Base-by-base conservation (phyloP, 2,888 invertebrate species). In the Dastarcus helophoroides region DNA sequence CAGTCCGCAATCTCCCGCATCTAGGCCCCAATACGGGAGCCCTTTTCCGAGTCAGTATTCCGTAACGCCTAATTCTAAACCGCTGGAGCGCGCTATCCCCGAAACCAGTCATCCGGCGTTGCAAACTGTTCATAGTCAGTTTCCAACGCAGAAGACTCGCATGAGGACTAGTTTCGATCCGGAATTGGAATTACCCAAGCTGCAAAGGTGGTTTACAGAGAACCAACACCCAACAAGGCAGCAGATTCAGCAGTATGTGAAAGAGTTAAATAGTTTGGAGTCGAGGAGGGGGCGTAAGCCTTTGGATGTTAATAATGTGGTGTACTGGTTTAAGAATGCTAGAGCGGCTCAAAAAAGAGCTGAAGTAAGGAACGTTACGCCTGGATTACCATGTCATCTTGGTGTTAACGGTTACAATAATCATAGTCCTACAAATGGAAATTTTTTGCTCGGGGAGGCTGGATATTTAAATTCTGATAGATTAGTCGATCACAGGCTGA, bases 91-190 rank as follows among this genome's bases (percentile, higher is more conserved):
- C 22, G 65, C 65, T 23, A 66, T 63, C 44, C 68, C 64, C 37
- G 76, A 67, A 47, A 67, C 69, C 43, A 64, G 74, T 14, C 83
- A 83, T 53, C 83, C 83, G 4, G 79, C 79, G 3, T 64, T 84
- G 47, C 79, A 82, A 62, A 77, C 76, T 4, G 79, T 81, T 38
- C 80, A 81, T 54, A 77, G 65, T 46, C 79, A 79, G 58, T 77
- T 78, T 45, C 77, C 79, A 4, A 82, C 80, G 14, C 88, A 86
- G 56, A 90, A 90, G 63, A 89, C 89, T 3, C 73, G 94, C 49
- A 91, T 94, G 88, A 72, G 95, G 43, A 94, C 94, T 10, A 93
- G 91, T 53, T 95, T 95, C 53, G 94, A 95, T 62, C 93, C 94
- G 0, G 94, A 95, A 62, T 69, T 91, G 51, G 97, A 98, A 63